Percentiles rank a stretch among this genome's conserved stretches.
Conservation (phyloP, 1,140 invertebrate species). For the Subanguina moxae region DNA sequence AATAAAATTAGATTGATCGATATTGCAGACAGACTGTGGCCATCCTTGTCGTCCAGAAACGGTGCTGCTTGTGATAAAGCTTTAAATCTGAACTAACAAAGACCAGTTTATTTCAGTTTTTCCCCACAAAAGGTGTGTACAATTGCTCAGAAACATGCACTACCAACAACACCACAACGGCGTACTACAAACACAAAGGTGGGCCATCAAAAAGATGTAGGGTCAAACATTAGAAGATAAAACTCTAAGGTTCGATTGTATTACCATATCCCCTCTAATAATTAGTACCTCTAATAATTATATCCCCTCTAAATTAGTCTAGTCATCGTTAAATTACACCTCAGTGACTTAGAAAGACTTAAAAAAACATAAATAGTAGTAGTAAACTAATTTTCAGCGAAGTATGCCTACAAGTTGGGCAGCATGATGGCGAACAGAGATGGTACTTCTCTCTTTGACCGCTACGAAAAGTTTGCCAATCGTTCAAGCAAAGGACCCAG, state of each 20-base stretch:
- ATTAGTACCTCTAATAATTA: too few species aligned
- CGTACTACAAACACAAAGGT: background rate
- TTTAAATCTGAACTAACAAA: too few species aligned
- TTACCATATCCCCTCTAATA: too few species aligned
- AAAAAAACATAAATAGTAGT: too few species aligned
- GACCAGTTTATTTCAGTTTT: background rate
- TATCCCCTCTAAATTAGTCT: too few species aligned
- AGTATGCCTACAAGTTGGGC: constrained; percentile 32
- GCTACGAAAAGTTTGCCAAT: constrained; percentile 7
- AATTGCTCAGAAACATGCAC: background rate
- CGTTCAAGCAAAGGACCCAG: background rate
- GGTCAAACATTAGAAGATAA: too few species aligned
- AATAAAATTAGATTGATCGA: background rate
- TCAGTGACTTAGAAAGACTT: too few species aligned
- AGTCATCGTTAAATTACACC: too few species aligned
- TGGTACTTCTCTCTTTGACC: constrained; percentile 7
- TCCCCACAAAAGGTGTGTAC: background rate
- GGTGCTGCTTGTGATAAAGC: too few species aligned
- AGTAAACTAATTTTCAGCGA: constrained; percentile 14
- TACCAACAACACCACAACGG: background rate
- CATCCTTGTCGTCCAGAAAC: constrained; percentile 1
- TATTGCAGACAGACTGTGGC: background rate
- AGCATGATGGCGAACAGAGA: constrained; percentile 12
- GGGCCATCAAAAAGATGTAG: too few species aligned
- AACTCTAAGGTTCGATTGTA: too few species aligned